Evolutionary conservation across 2,888 invertebrate genomes (phyloP), one percentile per base, ranked within the genome.

Genomic region (Lithophane semibrunnea): DNA sequence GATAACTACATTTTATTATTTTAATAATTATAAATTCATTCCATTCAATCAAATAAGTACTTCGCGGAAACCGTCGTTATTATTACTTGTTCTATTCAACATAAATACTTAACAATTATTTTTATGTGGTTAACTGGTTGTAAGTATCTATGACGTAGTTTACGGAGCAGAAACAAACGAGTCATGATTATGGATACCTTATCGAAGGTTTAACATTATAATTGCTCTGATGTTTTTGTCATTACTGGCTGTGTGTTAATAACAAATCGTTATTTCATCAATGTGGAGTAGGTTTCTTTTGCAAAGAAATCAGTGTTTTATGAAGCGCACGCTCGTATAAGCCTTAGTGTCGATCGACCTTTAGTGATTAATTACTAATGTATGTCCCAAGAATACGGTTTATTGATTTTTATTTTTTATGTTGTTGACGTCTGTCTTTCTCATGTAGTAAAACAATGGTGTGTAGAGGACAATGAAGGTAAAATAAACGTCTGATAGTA

Each of bases 381-480:
- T 78, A 75, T 73, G 79, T 63, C 72, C 68, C 71, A 84, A 78
- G 84, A 88, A 81, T 85, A 85, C 73, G 44, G 76, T 83, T 79
- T 75, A 85, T 88, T 75, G 86, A 86, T 90, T 89, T 88, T 85
- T 75, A 78, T 84, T 29, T 29, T 29, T 29, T 29, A 29, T 29
- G 75, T 78, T 85, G 77, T 75, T 79, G 79, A 84, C 77, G 85
- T 79, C 81, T 82, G 58, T 72, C 81, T 81, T 56, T 69, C 77
- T 82, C 82, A 81, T 82, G 56, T 78, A 71, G 64, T 80, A 86
- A 89, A 79, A 91, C 90, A 91, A 91, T 91, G 86, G 83, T 83
- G 71, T 73, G 77, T 74, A 82, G 75, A 88, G 83, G 88, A 92
- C 92, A 93, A 93, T 93, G 90, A 89, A 87, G 89, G 89, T 86